Evolutionary conservation across 2,113 vertebrate species (phyloP), one percentile per base, ranked within the genome.

Genomic region (Talpa occidentalis): DNA sequence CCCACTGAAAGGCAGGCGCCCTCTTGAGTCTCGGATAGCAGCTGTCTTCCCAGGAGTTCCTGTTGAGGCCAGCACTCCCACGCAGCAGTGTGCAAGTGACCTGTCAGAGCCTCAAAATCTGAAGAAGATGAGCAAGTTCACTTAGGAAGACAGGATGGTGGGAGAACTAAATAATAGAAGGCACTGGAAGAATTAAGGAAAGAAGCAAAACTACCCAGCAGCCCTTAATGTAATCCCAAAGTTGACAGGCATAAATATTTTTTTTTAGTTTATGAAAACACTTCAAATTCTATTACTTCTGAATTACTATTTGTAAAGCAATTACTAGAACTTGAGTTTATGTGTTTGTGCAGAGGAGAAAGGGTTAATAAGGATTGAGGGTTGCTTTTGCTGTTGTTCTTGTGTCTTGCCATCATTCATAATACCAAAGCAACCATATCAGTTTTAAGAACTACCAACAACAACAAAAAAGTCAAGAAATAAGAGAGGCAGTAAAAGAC

Each of bases 231-330:
- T 16, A 85, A 21, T 74, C 91, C 94, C 70, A 26, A 72, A 62
- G 26, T 30, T 47, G 44, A 76, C 70, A 60, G 69, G n/a, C 17
- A 2, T 91, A 90, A 95, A 83, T 47, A 80, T 2, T 52, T 32
- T 80, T 56, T 94, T 87, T 81, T 10, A 86, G 19, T 35, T n/a
- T 7, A 1, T 59, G 35, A 93, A 92, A 91, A 93, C 81, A 56
- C 6, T 90, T 93, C 21, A 17, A 60, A 93, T 95, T 96, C 54
- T 44, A 64, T 86, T 70, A 37, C 52, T 88, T 94, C 28, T 24
- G 22, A 84, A 60, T 26, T n/a, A 54, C 8, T 93, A 88, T 91
- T 94, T 40, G 69, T 30, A 49, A 96, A 92, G 59, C n/a, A 54
- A 21, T 76, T 44, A 3, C 19, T 37, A 26, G 70, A 44, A 28